Evolutionary conservation across 1,140 invertebrate species (phyloP), one percentile per base, ranked within the genome.

Genomic region (Bombus huntii): DNA sequence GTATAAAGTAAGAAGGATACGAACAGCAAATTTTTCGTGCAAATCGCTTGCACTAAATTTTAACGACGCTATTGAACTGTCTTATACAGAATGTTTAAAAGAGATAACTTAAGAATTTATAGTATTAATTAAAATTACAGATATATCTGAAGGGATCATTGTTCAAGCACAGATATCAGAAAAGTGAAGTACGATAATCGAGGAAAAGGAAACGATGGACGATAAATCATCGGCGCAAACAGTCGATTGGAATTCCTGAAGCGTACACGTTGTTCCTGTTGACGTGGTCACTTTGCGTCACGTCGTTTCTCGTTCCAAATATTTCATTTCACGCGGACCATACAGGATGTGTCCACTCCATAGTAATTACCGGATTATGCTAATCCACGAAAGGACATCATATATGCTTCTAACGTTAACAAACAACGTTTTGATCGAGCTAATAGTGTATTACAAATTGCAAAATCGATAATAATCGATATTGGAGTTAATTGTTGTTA

Each of bases 231-330:
- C 31, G 72, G 34, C 42, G 31, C 70, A 44, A 47, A 22, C 74
- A 15, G 47, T 37, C 53, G 74, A 89, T 90, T 85, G 71, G 44
- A 62, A 90, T 90, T 89, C 89, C 71, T 86, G 47, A 37, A 77
- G 77, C 74, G 68, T 70, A 47, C 15, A 42, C 15, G 34, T 3
- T 53, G 66, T 85, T 88, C 85, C 81, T 70, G 44, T 71, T 82
- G 85, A 87, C 89, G 85, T 87, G 81, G 47, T 68, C 62, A 70
- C 65, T 79, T 90, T 90, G 83, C 89, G 89, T 90, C 89, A 90
- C 86, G n/a, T 47, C 76, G 85, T 66, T 47, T 81, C 85, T 87
- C 47, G 70, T 85, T 87, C 82, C 86, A 90, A 90, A 90, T 90
- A 90, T 90, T 90, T 79, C 28, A 78, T 81, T 85, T 76, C 73